Conservation (phyloP, 1,140 invertebrate species). For the Bombyx mandarina region DNA sequence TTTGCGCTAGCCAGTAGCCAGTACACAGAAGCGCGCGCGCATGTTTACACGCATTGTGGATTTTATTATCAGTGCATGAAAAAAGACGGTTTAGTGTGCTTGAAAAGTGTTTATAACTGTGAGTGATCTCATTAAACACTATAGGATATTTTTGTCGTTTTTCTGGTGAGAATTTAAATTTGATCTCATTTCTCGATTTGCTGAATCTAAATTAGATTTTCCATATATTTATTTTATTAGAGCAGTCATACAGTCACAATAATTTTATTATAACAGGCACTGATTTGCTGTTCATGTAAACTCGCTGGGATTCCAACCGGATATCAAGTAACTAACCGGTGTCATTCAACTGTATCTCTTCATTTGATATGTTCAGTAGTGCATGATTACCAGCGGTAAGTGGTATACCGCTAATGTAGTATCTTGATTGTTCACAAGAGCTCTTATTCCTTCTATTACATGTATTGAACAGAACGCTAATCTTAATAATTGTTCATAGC, state of each 20-base stretch:
- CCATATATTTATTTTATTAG: not conserved
- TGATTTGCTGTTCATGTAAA: not conserved
- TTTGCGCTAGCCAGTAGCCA: constrained; percentile 22
- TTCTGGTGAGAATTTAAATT: constrained; percentile 13
- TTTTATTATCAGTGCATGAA: constrained; percentile 46
- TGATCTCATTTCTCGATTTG: not conserved
- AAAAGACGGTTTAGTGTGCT: constrained; percentile 35
- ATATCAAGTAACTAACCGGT: constrained; percentile 12
- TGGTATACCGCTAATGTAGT: not conserved
- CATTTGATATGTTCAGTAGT: not conserved
- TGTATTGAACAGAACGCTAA: no score
- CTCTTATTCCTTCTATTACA: no score
- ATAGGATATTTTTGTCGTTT: constrained; percentile 13
- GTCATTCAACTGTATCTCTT: constrained; percentile 11
- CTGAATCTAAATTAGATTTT: not conserved
- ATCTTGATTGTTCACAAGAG: no score
- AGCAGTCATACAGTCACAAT: not conserved
- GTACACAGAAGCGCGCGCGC: constrained; percentile 42
- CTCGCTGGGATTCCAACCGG: constrained; percentile 7
- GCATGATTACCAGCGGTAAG: not conserved
- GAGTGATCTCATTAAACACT: constrained; percentile 12
- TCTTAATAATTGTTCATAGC: no score
- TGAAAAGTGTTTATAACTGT: constrained; percentile 23
- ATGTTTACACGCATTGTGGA: constrained; percentile 42
- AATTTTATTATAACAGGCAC: constrained; percentile 2